phyloP scores from a whole-genome alignment of 2,113 vertebrate species.

The Ceyx cyanopectus region DNA sequence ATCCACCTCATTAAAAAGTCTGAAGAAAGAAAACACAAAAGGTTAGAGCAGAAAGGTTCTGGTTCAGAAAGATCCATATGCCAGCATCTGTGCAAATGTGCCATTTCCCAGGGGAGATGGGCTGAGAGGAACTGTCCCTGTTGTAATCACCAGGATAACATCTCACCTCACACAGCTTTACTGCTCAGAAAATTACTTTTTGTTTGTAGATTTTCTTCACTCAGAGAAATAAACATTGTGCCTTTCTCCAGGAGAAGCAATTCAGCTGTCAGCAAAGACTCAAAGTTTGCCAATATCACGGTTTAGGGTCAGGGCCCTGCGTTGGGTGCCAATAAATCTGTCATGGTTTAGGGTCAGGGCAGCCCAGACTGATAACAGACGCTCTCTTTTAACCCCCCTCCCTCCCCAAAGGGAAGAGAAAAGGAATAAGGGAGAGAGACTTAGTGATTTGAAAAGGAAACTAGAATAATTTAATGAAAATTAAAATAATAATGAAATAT shows the following conservation, averaged over 20 bases:
- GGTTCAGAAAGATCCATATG: not conserved
- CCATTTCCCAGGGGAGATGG: accelerated
- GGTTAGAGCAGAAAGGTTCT: not conserved
- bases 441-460: too few species aligned
- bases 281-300: not conserved
- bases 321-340: too few species aligned
- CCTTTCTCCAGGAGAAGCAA: not conserved
- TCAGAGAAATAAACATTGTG: not conserved
- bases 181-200: not conserved
- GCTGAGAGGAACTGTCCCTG: not conserved
- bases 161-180: accelerated
- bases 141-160: accelerated
- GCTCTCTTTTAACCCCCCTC: too few species aligned
- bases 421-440: too few species aligned
- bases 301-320: too few species aligned
- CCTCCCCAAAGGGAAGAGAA: too few species aligned
- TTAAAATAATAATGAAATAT: too few species aligned
- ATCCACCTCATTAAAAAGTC: not conserved
- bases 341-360: too few species aligned
- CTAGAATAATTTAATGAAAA: too few species aligned
- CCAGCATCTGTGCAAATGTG: accelerated
- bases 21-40: not conserved
- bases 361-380: too few species aligned
- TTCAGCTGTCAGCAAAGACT: not conserved
- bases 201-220: not conserved